Base-by-base conservation (phyloP, 2,113 vertebrate genomes). In the Scomber scombrus region DNA sequence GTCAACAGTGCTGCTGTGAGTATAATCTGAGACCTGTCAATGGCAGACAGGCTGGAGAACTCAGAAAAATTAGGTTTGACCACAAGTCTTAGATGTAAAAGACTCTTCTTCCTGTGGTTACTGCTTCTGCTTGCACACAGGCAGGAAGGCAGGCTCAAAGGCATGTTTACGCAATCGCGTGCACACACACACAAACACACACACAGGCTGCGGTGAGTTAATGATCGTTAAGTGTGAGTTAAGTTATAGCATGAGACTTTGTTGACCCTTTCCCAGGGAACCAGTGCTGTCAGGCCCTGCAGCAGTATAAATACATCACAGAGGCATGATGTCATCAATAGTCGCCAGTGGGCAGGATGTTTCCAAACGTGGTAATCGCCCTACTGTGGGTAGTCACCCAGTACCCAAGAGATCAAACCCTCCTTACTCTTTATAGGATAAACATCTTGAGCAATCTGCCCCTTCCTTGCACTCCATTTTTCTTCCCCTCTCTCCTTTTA, bases 311-410 rank as follows among this genome's bases (percentile, higher is more conserved):
- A 93, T 91, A 86, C 87, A 92, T 92, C 89, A 88, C 29, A 49
- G 70, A 80, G 86, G 69, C 75, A 92, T 94, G 91, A 93, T 93
- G 93, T 94, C 93, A 94, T 91, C 82, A 81, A 82, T 34, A 80
- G 89, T 86, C 61, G 82, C 86, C 85, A 80, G 80, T 64, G 84
- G 89, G 81, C 93, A 93, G 90, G 91, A 94, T 91, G 89, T 94
- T 87, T 92, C 89, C 89, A 88, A 90, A 91, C 71, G 83, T 83
- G 85, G 89, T 93, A 92, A 93, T 93, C 82, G 34, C 77, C 80
- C 89, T 81, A 70, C 90, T 90, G 92, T 84, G 93, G 89, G 82
- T 78, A 89, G 85, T 90, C 90, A 84, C 84, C 83, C 69, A 43
- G 85, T 75, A 85, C 87, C 85, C 74, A 54, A 15, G 90, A 90